Percentiles rank a stretch among this genome's conserved stretches.
Conservation (phyloP, 2,113 vertebrate genomes). For the Ciconia maguari region DNA sequence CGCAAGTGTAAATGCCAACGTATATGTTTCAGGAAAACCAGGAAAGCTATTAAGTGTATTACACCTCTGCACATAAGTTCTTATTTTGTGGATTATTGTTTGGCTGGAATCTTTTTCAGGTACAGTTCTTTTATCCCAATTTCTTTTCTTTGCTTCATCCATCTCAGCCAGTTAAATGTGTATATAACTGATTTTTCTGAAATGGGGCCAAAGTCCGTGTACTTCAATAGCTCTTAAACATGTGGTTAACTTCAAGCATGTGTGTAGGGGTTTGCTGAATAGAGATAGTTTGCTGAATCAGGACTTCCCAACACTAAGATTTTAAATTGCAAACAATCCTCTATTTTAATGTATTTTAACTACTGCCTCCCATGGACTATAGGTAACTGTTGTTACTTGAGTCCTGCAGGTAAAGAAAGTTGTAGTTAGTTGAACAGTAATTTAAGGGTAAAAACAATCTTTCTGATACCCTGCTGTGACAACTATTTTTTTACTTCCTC, state of each 20-base stretch:
- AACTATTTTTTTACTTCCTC: not conserved
- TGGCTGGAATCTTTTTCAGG: slow-evolving; percentile 47
- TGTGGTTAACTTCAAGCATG: slow-evolving; percentile 59
- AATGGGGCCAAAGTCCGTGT: slow-evolving; percentile 34
- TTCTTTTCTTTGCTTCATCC: slow-evolving; percentile 52
- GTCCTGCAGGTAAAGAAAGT: not conserved
- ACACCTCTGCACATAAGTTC: slow-evolving; percentile 47
- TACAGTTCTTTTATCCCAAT: not conserved
- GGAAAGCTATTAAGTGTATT: not conserved
- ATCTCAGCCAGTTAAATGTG: slow-evolving; percentile 43
- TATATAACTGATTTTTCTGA: slow-evolving; percentile 50
- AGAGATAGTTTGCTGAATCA: slow-evolving; percentile 50
- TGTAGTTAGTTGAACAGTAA: not conserved
- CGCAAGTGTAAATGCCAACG: not conserved
- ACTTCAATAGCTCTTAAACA: slow-evolving; percentile 54
- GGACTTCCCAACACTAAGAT: slow-evolving; percentile 21
- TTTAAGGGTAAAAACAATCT: not conserved
- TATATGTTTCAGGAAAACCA: not conserved
- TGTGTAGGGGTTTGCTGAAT: slow-evolving; percentile 13
- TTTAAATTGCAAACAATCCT: slow-evolving; percentile 27
- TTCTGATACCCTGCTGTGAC: not conserved
- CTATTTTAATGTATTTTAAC: not conserved
- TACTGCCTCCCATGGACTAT: not conserved
- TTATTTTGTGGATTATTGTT: slow-evolving; percentile 30
- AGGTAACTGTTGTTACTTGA: not conserved